Conservation (phyloP, 2,797 vertebrate genomes). For the Apogon hyalosoma region DNA sequence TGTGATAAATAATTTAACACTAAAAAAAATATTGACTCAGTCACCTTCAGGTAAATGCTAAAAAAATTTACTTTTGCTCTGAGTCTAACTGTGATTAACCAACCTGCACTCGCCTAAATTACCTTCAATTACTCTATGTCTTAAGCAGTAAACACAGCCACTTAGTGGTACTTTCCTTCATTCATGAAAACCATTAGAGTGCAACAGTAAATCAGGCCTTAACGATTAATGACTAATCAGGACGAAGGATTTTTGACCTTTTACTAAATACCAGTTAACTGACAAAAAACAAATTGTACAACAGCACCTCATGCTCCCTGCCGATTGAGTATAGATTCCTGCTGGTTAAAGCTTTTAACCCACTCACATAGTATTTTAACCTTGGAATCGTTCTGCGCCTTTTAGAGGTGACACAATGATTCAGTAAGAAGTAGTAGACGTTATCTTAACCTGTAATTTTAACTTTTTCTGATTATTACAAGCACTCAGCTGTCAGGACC, state of each 20-base stretch:
- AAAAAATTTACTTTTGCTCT: no score
- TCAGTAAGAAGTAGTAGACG: background rate
- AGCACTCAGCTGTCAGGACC: background rate
- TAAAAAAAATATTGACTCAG: constrained; percentile 21
- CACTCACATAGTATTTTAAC: constrained; percentile 8
- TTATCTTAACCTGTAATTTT: background rate
- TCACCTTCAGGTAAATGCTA: constrained; percentile 10
- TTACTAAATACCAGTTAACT: constrained; percentile 27
- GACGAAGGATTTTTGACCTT: constrained; percentile 45
- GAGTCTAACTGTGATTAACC: constrained; percentile 23
- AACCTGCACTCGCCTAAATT: constrained; percentile 13
- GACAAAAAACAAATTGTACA: constrained; percentile 18
- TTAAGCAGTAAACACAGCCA: constrained; percentile 18
- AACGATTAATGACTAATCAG: constrained; percentile 51
- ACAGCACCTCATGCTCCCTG: constrained; percentile 10
- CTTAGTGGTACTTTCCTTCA: constrained; percentile 14
- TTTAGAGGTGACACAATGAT: background rate
- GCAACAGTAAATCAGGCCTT: constrained; percentile 52
- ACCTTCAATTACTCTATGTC: constrained; percentile 28
- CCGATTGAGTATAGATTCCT: background rate
- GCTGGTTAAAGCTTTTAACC: constrained; percentile 19
- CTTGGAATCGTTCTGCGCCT: background rate
- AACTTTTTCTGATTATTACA: background rate
- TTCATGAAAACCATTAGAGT: constrained; percentile 43
- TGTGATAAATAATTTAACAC: background rate